These are phyloP conservation scores for Drosophila navojoa DNA, from an alignment of 1,140 invertebrate species.

Conservation along the genomic window DNA sequence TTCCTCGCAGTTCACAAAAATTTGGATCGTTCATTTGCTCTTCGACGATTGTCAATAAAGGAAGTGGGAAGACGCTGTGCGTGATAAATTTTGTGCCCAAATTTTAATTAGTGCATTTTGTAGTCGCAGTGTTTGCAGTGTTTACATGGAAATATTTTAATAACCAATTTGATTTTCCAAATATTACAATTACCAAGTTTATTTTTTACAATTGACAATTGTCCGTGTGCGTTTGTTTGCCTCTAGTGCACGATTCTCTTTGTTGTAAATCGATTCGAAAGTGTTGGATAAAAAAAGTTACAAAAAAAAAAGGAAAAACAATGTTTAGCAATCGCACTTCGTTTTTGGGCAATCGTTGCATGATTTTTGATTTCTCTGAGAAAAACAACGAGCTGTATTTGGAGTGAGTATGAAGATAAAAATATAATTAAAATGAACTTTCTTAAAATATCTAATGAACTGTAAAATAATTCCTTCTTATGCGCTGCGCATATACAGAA, in stretches of 20 bases:
- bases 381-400: conserved; percentile 68
- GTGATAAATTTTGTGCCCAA: conserved; percentile 48
- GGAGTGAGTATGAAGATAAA: conserved; percentile 63
- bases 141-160: conserved; percentile 66
- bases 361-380: conserved; percentile 80
- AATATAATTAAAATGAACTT: background rate
- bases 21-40: conserved; percentile 66
- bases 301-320: background rate
- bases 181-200: conserved; percentile 38
- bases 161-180: conserved; percentile 8
- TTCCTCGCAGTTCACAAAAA: no score
- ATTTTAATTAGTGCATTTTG: conserved; percentile 71
- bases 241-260: conserved; percentile 42
- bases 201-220: conserved; percentile 56
- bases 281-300: conserved; percentile 49
- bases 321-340: conserved; percentile 73
- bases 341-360: conserved; percentile 75
- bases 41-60: conserved; percentile 60
- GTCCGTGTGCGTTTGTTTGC: conserved; percentile 62
- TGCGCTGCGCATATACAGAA: background rate
- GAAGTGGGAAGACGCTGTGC: conserved; percentile 59
- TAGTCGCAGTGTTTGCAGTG: conserved; percentile 60
- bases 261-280: conserved; percentile 62
- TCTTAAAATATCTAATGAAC: background rate
- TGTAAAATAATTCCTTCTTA: background rate